Evolutionary conservation across 2,797 vertebrate species (phyloP), one percentile per base, ranked within the genome.

Genomic region (Siniperca scherzeri): DNA sequence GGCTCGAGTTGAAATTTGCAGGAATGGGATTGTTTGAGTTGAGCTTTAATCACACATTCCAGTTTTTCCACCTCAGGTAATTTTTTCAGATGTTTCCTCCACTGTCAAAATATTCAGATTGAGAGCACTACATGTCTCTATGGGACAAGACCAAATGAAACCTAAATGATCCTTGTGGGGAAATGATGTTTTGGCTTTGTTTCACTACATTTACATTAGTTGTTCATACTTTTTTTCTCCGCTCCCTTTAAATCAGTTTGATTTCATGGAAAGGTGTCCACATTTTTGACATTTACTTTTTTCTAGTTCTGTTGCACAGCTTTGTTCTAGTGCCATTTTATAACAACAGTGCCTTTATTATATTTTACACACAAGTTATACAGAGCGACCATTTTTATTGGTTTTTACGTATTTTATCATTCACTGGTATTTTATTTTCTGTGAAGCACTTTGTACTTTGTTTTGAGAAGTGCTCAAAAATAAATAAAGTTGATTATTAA

Each of bases 301-400:
- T 56, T 61, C 16, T 56, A 40, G 0, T 64, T 62, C 0, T 71
- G 59, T 44, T 5, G 16, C 19, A 53, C 40, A 48, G 48, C 40
- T 80, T 74, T 55, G 16, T 53, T 44, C 22, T 14, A 11, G 8
- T 27, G 9, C 16, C 9, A 6, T 64, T 85, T 80, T 73, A 27
- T 81, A 78, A 17, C 0, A 12, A n/a, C 2, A 50, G 44, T 77
- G 70, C 65, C 79, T 91, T 83, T 52, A 40, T 86, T 66, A 50
- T 75, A 61, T 70, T 74, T 73, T 88, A 16, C 55, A 77, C 70
- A 44, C n/a, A 36, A 14, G 8, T 25, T 67, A 40, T 71, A 48
- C 36, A 36, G 4, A 57, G 53, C 44, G 33, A 70, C 66, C 13
- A 30, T 30, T 2, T 30, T 30, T 30, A 30, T 30, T 30, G 30